Conservation (phyloP, 1,140 invertebrate genomes). For the Trichomalopsis sarcophagae region DNA sequence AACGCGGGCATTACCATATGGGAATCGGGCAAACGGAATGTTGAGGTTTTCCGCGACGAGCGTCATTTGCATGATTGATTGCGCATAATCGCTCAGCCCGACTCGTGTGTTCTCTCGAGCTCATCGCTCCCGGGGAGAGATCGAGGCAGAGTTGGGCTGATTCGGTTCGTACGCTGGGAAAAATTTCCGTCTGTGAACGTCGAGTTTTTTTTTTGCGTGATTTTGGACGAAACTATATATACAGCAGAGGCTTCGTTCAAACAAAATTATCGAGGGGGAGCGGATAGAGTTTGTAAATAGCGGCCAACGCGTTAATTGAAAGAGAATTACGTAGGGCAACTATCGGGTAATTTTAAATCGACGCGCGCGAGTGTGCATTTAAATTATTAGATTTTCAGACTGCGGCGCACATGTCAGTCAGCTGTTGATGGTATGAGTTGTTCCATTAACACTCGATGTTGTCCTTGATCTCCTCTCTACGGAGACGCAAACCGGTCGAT, state of each 20-base stretch:
- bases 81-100: conserved; percentile 55
- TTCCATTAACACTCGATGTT: neutral
- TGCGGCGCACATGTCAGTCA: neutral
- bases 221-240: neutral
- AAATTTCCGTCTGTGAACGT: neutral
- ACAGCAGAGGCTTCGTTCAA: no score
- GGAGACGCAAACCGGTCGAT: neutral
- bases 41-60: conserved; percentile 65
- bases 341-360: neutral
- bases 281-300: neutral
- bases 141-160: neutral
- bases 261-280: no score
- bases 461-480: neutral
- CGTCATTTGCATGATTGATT: conserved; percentile 72
- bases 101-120: neutral
- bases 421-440: neutral
- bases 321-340: neutral
- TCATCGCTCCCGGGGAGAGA: neutral
- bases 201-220: neutral
- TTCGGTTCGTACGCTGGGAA: neutral
- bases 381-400: neutral
- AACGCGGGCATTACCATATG: conserved; percentile 66
- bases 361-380: neutral
- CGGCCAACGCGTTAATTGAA: neutral
- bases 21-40: conserved; percentile 65